These are phyloP conservation scores for Drosophila funebris DNA, from an alignment of 1,140 invertebrate genomes.

Conservation along the genomic window DNA sequence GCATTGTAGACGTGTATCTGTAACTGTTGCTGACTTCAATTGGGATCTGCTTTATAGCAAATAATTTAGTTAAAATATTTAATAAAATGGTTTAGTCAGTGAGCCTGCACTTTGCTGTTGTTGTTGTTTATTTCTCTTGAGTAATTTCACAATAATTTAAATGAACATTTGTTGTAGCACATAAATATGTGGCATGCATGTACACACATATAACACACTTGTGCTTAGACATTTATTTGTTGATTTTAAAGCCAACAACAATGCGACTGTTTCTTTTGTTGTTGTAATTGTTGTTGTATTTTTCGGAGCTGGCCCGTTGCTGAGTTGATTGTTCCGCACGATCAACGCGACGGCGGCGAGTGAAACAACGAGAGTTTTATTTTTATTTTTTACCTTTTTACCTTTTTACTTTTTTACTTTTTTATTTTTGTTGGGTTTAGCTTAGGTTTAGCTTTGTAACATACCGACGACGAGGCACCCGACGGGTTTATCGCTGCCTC, in stretches of 20 bases:
- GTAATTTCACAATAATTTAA: slow-evolving; percentile 19
- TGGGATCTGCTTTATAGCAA: background rate
- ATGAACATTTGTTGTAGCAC: slow-evolving; percentile 8
- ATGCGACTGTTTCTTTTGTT: slow-evolving; percentile 44
- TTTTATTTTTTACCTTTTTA: slow-evolving; percentile 13
- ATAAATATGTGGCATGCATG: slow-evolving; percentile 21
- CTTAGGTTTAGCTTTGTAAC: slow-evolving; percentile 43
- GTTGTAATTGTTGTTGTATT: background rate
- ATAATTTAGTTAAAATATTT: background rate
- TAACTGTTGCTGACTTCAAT: background rate
- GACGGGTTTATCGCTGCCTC: slow-evolving; percentile 45
- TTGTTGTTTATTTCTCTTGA: background rate
- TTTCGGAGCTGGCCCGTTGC: slow-evolving; percentile 39
- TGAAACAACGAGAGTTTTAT: slow-evolving; percentile 27
- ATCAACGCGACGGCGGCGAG: slow-evolving; percentile 35
- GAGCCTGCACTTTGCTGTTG: slow-evolving; percentile 9
- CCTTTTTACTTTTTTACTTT: slow-evolving; percentile 3
- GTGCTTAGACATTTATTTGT: slow-evolving; percentile 41
- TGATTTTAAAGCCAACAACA: slow-evolving; percentile 48
- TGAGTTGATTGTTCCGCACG: slow-evolving; percentile 48
- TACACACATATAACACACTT: slow-evolving; percentile 47
- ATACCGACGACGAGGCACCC: slow-evolving; percentile 47
- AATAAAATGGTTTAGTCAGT: background rate
- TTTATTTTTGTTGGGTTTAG: slow-evolving; percentile 35
- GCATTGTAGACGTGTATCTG: slow-evolving; percentile 40